These are phyloP conservation scores for Scaptomyza reducta DNA, from an alignment of 2,888 invertebrate genomes.

Conservation along the genomic window DNA sequence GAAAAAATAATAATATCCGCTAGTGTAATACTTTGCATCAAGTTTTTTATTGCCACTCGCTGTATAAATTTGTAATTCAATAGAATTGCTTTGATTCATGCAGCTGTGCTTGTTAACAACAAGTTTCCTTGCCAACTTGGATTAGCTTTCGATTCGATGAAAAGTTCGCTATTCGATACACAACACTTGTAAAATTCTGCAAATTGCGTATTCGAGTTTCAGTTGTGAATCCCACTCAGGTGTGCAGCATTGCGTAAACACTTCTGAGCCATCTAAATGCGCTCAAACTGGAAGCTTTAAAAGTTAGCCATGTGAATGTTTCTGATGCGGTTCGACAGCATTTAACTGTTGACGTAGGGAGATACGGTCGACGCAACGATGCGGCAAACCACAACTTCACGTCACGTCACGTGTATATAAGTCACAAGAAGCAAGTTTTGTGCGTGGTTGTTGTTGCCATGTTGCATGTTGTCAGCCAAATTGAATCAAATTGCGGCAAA, in stretches of 20 bases:
- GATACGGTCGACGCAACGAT: background rate
- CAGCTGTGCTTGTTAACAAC: background rate
- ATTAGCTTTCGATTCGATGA: conserved; percentile 15
- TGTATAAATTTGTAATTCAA: background rate
- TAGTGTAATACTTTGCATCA: no score
- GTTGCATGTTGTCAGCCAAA: conserved; percentile 65
- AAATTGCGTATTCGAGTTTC: conserved; percentile 27
- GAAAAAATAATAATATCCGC: no score
- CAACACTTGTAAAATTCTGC: conserved; percentile 10
- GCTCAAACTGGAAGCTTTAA: conserved; percentile 31
- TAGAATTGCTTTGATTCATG: background rate
- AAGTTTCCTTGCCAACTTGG: conserved; percentile 10
- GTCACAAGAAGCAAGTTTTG: conserved; percentile 66
- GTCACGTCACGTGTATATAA: conserved; percentile 70
- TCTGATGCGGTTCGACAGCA: conserved; percentile 69
- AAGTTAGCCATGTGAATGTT: conserved; percentile 61
- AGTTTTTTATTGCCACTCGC: background rate
- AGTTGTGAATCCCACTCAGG: conserved; percentile 19
- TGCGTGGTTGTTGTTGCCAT: conserved; percentile 49
- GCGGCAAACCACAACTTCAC: conserved; percentile 38
- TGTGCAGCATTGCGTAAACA: conserved; percentile 43
- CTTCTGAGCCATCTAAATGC: conserved; percentile 2
- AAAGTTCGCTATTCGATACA: conserved; percentile 3
- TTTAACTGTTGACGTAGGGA: conserved; percentile 7
- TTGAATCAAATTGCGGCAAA: conserved; percentile 73